These are phyloP conservation scores for Carollia perspicillata DNA, from an alignment of 2,113 vertebrate species.

Conservation along the genomic window DNA sequence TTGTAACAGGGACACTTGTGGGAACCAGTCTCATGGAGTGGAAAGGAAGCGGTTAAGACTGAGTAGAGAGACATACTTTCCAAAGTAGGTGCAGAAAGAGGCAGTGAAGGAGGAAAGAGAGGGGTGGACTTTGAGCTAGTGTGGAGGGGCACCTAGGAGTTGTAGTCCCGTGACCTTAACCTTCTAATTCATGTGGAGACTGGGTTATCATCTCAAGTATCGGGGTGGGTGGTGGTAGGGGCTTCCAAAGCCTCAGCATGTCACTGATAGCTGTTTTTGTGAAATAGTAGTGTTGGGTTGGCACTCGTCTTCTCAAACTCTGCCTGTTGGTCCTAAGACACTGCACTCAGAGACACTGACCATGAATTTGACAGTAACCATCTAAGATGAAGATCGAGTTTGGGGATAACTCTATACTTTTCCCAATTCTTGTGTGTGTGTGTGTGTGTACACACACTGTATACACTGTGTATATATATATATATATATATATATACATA, in stretches of 20 bases:
- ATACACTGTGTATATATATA: no score
- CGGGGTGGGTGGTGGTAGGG: not conserved
- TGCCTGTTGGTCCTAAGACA: not conserved
- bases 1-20: not conserved
- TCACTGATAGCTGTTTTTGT: not conserved
- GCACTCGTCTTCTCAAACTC: not conserved
- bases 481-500: no score
- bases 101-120: no score
- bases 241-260: not conserved
- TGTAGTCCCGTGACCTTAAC: not conserved
- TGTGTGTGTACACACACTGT: not conserved
- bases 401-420: not conserved
- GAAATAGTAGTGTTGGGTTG: not conserved
- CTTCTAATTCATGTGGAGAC: not conserved
- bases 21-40: not conserved
- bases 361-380: not conserved
- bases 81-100: not conserved
- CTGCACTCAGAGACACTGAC: not conserved
- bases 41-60: not conserved
- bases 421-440: not conserved
- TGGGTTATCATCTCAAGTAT: not conserved
- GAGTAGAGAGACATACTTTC: not conserved
- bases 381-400: not conserved
- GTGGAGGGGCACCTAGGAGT: not conserved
- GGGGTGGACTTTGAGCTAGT: not conserved